phyloP scores from a whole-genome alignment of 1,140 invertebrate species.

The Penaeus indicus region DNA sequence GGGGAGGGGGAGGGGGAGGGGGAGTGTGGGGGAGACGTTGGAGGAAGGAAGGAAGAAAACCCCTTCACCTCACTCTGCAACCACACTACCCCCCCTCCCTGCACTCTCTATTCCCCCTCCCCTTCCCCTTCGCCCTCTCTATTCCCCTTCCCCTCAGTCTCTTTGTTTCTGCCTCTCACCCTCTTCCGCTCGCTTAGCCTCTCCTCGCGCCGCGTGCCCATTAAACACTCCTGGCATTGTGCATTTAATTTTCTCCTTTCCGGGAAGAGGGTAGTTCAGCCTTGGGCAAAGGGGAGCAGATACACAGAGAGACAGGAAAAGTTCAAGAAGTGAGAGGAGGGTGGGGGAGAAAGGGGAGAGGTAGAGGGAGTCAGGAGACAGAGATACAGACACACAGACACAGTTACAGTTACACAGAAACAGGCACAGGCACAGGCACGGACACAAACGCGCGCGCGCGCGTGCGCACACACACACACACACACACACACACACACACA shows the following conservation, averaged over 20 bases:
- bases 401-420: too few relatives aligned
- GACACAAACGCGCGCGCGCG: too few relatives aligned
- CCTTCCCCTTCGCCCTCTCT: conserved; percentile 3
- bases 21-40: background rate
- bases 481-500: too few relatives aligned
- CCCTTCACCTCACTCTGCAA: background rate
- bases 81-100: background rate
- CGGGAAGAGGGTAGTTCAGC: background rate
- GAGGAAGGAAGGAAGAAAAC: background rate
- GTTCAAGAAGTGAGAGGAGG: background rate
- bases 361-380: too few relatives aligned
- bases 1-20: background rate
- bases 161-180: background rate
- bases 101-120: too few relatives aligned
- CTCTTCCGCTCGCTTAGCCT: background rate
- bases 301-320: background rate
- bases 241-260: background rate
- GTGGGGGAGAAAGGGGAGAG: background rate
- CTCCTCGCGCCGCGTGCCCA: background rate
- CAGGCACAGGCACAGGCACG: too few relatives aligned
- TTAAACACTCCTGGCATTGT: background rate
- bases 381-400: too few relatives aligned
- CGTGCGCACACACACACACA: too few relatives aligned
- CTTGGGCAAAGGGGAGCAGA: background rate
- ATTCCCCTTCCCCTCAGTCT: conserved; percentile 9